phyloP scores from a whole-genome alignment of 2,888 invertebrate genomes.

The Eupithecia centaureata region DNA sequence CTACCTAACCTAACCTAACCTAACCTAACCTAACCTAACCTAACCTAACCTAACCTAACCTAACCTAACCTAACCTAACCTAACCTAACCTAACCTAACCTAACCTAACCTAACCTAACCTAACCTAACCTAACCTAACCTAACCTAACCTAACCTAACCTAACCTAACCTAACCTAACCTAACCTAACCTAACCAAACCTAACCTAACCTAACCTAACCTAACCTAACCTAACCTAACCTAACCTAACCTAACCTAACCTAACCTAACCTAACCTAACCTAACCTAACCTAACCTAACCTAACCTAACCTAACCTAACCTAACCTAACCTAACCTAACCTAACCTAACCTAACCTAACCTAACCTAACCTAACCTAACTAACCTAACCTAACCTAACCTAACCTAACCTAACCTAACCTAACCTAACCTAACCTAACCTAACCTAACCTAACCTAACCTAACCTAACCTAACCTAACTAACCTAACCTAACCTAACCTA shows the following conservation, averaged over 20 bases:
- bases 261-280: constrained; percentile 36
- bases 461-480: constrained; percentile 44
- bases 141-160: too few relatives aligned
- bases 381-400: constrained; percentile 35
- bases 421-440: constrained; percentile 36
- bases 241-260: too few relatives aligned
- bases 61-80: constrained; percentile 23
- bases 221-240: too few relatives aligned
- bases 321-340: constrained; percentile 38
- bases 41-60: constrained; percentile 34
- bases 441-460: constrained; percentile 42
- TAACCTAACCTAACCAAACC: too few relatives aligned
- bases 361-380: constrained; percentile 38
- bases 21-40: constrained; percentile 34
- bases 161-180: too few relatives aligned
- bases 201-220: too few relatives aligned
- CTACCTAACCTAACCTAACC: constrained; percentile 25
- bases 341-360: constrained; percentile 42
- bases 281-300: constrained; percentile 43
- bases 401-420: constrained; percentile 27
- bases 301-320: constrained; percentile 37
- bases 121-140: too few relatives aligned
- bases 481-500: constrained; percentile 39
- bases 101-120: too few relatives aligned
- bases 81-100: too few relatives aligned